A percentile compares a stretch with the other conserved stretches of the same genome.
phyloP scores from a whole-genome alignment of 1,140 invertebrate species.

The Bombus breviceps region DNA sequence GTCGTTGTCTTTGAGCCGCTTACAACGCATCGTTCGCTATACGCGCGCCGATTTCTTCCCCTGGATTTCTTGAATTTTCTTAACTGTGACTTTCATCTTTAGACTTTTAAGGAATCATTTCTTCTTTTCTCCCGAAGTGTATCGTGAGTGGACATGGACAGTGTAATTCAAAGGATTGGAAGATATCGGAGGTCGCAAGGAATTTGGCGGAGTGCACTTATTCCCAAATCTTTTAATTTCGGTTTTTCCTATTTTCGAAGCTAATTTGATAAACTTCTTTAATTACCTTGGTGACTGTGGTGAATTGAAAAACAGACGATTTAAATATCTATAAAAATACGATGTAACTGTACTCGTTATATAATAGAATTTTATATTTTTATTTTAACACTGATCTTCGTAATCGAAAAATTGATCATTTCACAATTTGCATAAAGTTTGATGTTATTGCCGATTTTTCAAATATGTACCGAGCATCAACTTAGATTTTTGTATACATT shows the following conservation, averaged over 20 bases:
- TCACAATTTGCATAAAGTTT: too few relatives aligned
- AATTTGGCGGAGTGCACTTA: background rate
- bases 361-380: background rate
- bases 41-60: background rate
- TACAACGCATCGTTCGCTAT: constrained; percentile 41
- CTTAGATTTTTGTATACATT: background rate
- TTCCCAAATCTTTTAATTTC: background rate
- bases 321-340: background rate
- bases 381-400: background rate
- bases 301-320: background rate
- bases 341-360: background rate
- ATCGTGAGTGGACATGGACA: background rate
- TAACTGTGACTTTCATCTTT: background rate
- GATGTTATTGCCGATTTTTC: background rate
- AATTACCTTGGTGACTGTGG: background rate
- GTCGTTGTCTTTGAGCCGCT: constrained; percentile 61
- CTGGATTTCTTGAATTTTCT: background rate
- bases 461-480: background rate
- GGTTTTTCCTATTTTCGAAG: background rate
- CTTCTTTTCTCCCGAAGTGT: background rate
- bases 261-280: background rate
- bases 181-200: background rate
- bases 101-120: background rate
- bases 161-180: background rate
- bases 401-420: background rate